phyloP scores from a whole-genome alignment of 2,888 invertebrate genomes.

The Mylabris sibirica region DNA sequence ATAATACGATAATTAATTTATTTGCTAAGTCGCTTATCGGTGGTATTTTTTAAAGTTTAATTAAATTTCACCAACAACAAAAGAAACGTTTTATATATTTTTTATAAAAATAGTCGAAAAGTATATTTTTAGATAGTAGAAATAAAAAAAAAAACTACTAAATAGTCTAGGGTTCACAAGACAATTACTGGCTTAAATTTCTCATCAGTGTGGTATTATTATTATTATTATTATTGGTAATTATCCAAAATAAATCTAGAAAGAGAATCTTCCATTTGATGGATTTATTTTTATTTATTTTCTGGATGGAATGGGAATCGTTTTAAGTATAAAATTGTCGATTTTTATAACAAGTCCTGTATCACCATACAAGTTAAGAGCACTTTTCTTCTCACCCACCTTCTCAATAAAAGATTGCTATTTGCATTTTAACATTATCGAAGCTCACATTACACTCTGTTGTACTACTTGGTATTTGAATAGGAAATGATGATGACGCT shows the following conservation, averaged over 20 bases:
- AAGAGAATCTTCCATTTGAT: neutral
- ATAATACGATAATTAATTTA: neutral
- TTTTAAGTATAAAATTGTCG: neutral
- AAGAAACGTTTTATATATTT: neutral
- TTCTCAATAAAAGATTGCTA: conserved; percentile 4
- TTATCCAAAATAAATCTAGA: neutral
- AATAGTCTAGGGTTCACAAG: neutral
- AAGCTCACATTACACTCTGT: conserved; percentile 26
- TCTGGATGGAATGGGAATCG: neutral
- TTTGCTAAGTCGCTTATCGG: neutral
- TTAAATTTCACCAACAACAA: neutral
- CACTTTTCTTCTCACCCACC: conserved; percentile 14
- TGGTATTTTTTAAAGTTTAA: neutral
- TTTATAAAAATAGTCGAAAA: neutral
- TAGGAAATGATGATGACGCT: conserved; percentile 19
- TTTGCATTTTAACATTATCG: conserved; percentile 26
- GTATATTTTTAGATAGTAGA: neutral
- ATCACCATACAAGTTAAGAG: conserved; percentile 3
- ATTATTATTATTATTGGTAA: neutral
- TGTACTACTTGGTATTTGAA: conserved; percentile 28
- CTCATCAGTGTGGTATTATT: neutral
- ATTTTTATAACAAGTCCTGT: conserved; percentile 1
- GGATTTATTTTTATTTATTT: neutral
- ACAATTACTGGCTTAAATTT: conserved; percentile 9
- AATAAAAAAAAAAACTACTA: neutral